Evolutionary conservation across 2,888 invertebrate genomes (phyloP), one percentile per base, ranked within the genome.

Genomic region (Drosophila meridionalis): DNA sequence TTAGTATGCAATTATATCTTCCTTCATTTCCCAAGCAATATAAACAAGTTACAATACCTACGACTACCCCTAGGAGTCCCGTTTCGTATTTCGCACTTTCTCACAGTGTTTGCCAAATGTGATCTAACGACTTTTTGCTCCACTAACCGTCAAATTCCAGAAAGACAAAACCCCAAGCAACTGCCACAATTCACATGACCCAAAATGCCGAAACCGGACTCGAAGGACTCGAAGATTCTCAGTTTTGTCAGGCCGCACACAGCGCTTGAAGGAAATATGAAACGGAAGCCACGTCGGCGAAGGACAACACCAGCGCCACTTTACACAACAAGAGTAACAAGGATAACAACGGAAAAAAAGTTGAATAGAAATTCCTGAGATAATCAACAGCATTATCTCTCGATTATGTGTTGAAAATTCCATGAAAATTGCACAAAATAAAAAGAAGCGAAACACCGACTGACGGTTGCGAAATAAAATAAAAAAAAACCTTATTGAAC

Each of bases 391-490:
- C 83, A 83, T 87, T 87, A 87, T 87, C 87, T 74, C 28, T 57
- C 69, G 87, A 83, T 89, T 87, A 83, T 82, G 89, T 84, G 79
- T 81, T 81, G 61, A 74, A 78, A 87, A 87, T 87, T 87, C 89
- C 78, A 66, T 76, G 81, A 79, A 87, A 87, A 87, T 87, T 81
- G 82, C 83, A 78, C 82, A 79, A 69, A 80, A 42, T 42, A 32
- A 76, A 65, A 73, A 66, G 56, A 73, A 72, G 66, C 69, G 69
- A 61, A 73, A 69, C 73, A 76, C 71, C 74, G 73, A 80, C 68
- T 62, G 78, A 66, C 43, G 70, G 50, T 76, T 71, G 71, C 80
- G 8, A 70, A 66, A 30, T 50, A 50, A 62, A 67, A 65, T 63
- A 40, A 38, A 14, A n/a, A 55, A 64, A 66, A 69, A 68, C 38